These are phyloP conservation scores for Mormyrops boulengeri DNA, from an alignment of 2,797 vertebrate species.

Conservation along the genomic window DNA sequence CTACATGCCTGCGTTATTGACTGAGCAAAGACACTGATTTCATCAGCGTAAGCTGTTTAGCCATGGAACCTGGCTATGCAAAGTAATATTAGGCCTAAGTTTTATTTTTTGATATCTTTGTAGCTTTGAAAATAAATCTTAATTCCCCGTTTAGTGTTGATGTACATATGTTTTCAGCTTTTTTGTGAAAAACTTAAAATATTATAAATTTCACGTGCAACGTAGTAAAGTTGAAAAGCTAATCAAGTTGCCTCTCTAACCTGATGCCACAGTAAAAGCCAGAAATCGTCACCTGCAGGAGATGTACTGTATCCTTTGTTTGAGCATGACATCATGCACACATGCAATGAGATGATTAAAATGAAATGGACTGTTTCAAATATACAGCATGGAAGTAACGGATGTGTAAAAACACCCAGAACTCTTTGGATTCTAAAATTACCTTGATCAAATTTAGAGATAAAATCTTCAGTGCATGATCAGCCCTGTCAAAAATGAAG, in stretches of 20 bases:
- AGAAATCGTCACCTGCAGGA: neutral
- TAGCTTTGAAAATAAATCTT: neutral
- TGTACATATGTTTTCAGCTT: neutral
- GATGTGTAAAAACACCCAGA: neutral
- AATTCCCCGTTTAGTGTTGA: neutral
- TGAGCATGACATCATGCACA: neutral
- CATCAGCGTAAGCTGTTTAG: neutral
- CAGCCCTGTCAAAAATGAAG: neutral
- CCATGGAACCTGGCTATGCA: neutral
- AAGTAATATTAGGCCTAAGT: neutral
- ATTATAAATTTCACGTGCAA: neutral
- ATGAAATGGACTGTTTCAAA: neutral
- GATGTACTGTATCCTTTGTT: neutral
- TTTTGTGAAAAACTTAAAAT: neutral
- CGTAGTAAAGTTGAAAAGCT: neutral
- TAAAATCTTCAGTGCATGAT: neutral
- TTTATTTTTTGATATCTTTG: neutral
- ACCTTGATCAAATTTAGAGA: neutral
- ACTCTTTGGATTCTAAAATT: neutral
- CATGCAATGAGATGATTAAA: neutral
- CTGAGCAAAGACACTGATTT: neutral
- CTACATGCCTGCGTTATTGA: neutral
- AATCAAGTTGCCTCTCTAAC: neutral
- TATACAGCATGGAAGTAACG: neutral
- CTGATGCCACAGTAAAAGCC: neutral